Conservation (phyloP, 2,113 vertebrate genomes). For the Tretioscincus oriximinensis region DNA sequence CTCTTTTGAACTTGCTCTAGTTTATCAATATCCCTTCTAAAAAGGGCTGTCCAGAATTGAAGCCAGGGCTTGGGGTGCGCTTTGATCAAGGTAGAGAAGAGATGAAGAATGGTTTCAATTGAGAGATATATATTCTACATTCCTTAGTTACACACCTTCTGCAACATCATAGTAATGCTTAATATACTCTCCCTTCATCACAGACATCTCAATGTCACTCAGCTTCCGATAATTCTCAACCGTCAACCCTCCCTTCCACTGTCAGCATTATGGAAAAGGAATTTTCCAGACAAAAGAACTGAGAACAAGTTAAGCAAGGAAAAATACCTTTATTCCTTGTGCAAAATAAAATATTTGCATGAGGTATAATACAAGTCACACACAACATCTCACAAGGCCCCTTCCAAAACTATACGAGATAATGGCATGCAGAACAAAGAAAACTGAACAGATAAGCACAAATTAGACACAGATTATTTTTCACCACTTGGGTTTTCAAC, state of each 20-base stretch:
- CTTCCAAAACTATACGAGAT: not conserved
- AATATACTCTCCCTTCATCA: not conserved
- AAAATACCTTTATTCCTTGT: not conserved
- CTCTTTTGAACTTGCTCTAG: too few relatives aligned
- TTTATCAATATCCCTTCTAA: too few relatives aligned
- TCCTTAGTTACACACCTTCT: not conserved
- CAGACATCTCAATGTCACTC: not conserved
- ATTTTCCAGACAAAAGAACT: conserved; percentile 22
- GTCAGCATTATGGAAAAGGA: not conserved
- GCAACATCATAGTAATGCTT: not conserved
- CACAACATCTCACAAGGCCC: not conserved
- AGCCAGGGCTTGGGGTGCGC: too few relatives aligned
- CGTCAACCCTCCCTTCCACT: not conserved
- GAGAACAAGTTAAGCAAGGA: not conserved
- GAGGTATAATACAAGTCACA: not conserved
- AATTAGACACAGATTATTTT: not conserved
- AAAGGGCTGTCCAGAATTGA: too few relatives aligned
- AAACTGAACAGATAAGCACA: conserved; percentile 8
- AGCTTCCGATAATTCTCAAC: conserved; percentile 6
- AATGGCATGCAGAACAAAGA: not conserved
- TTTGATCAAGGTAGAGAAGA: too few relatives aligned
- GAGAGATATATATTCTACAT: too few relatives aligned
- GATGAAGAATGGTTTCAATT: too few relatives aligned
- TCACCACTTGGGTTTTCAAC: conserved; percentile 12
- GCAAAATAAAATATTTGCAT: not conserved